Conservation (phyloP, 2,888 invertebrate species). For the Leistus spinibarbis region DNA sequence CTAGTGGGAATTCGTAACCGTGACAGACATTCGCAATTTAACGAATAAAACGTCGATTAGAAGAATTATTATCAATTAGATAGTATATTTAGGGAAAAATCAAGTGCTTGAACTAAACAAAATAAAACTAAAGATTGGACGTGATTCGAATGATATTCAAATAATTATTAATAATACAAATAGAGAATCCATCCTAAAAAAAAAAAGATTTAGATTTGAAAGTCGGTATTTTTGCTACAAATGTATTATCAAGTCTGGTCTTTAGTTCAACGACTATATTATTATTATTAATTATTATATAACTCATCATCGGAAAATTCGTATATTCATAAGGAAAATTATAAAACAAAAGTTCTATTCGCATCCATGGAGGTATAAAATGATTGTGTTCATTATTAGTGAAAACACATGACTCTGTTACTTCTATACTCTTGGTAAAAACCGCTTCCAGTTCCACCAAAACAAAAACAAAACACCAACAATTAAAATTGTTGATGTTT, state of each 20-base stretch:
- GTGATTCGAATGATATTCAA: constrained; percentile 28
- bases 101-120: neutral
- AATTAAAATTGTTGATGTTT: constrained; percentile 29
- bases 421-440: constrained; percentile 12
- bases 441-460: constrained; percentile 29
- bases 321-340: neutral
- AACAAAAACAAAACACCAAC: neutral
- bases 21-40: neutral
- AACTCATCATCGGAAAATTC: neutral
- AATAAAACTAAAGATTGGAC: constrained; percentile 14
- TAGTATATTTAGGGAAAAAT: neutral
- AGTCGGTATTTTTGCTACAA: constrained; percentile 38
- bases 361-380: constrained; percentile 11
- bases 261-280: constrained; percentile 7
- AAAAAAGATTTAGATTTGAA: constrained; percentile 18
- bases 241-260: constrained; percentile 9
- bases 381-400: neutral
- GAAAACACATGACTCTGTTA: constrained; percentile 18
- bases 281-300: neutral
- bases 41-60: neutral
- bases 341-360: constrained; percentile 9
- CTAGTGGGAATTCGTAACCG: neutral
- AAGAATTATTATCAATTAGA: constrained; percentile 1
- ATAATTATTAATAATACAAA: constrained; percentile 21
- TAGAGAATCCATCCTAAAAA: constrained; percentile 31